Conservation (phyloP, 2,797 vertebrate species). For the Allobates femoralis region DNA sequence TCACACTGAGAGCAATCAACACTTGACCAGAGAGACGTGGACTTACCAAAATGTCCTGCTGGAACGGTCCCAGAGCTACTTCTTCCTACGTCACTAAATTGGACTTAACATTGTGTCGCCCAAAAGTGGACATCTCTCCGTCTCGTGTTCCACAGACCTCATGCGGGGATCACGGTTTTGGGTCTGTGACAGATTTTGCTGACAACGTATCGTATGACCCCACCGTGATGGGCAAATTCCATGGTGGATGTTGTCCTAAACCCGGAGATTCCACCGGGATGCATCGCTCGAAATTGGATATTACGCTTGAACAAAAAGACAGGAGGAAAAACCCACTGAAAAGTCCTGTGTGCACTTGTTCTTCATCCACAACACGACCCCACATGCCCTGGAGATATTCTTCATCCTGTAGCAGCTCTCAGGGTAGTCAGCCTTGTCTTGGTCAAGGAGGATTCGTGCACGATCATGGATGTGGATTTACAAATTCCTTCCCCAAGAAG, state of each 20-base stretch:
- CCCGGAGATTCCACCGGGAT: conserved; percentile 62
- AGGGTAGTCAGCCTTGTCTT: conserved; percentile 5
- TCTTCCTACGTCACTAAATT: conserved; percentile 69
- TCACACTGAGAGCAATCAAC: too few relatives aligned
- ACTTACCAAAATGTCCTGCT: conserved; percentile 69
- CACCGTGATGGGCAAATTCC: conserved; percentile 52
- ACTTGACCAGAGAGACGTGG: conserved; percentile 19
- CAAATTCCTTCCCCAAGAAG: conserved; percentile 59
- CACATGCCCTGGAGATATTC: conserved; percentile 60
- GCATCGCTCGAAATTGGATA: conserved; percentile 71
- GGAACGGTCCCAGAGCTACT: conserved; percentile 63
- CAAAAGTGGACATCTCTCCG: conserved; percentile 58
- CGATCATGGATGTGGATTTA: conserved; percentile 57
- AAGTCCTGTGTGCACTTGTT: not conserved
- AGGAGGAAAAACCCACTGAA: conserved; percentile 63
- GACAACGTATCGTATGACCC: conserved; percentile 60
- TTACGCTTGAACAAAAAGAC: conserved; percentile 66
- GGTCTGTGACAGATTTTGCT: conserved; percentile 59
- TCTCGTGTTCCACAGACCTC: conserved; percentile 62
- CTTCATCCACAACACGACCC: conserved; percentile 54
- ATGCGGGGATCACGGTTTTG: conserved; percentile 57
- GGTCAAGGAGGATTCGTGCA: conserved; percentile 51
- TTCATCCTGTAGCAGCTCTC: conserved; percentile 49
- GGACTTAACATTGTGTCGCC: conserved; percentile 69
- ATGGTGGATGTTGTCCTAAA: conserved; percentile 60